Conservation (phyloP, 2,113 vertebrate species). For the Mixornis gularis region DNA sequence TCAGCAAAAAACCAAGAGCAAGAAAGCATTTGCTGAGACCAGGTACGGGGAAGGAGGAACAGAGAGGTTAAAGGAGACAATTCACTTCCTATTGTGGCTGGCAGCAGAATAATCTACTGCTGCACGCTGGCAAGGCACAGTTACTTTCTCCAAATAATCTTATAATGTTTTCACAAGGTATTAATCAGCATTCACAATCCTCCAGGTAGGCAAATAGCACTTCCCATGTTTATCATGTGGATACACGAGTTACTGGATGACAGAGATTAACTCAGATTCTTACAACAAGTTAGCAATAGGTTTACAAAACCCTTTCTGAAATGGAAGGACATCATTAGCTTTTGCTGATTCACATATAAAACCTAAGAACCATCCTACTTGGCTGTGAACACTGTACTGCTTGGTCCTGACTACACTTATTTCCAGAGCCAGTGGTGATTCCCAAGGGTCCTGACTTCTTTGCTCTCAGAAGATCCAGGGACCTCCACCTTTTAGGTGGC, state of each 20-base stretch:
- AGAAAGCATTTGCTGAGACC: not conserved
- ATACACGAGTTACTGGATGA: fast-evolving
- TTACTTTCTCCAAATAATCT: not conserved
- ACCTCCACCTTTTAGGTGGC: not conserved
- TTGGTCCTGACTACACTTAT: not conserved
- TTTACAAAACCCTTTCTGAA: not conserved
- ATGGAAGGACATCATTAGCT: not conserved
- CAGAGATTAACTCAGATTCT: not conserved
- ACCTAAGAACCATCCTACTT: not conserved
- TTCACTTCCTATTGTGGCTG: not conserved
- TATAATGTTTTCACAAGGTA: fast-evolving
- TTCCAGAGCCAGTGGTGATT: not conserved
- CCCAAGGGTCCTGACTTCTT: not conserved
- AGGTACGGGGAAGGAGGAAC: not conserved
- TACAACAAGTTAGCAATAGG: not conserved
- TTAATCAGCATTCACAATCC: not conserved
- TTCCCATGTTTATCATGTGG: not conserved
- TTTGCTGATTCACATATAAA: not conserved
- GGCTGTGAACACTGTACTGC: not conserved
- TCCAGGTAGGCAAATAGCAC: not conserved
- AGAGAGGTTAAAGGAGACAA: not conserved
- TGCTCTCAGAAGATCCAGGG: fast-evolving
- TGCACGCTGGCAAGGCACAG: not conserved
- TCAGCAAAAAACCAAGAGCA: not conserved
- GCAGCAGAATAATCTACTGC: not conserved